These are phyloP conservation scores for Sebastes minor DNA, from an alignment of 2,797 vertebrate species.

Conservation along the genomic window DNA sequence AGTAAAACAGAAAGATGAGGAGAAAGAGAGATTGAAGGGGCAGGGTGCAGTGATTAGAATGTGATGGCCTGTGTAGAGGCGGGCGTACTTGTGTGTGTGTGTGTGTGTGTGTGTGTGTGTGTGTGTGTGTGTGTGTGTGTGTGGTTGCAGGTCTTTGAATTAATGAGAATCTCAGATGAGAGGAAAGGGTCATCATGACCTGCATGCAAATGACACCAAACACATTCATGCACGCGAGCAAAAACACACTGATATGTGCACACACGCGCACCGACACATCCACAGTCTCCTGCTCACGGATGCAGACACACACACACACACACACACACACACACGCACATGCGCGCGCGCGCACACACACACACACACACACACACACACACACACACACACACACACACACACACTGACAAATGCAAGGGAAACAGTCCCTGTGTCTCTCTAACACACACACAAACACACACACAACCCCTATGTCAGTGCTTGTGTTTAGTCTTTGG, in stretches of 20 bases:
- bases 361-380: background rate
- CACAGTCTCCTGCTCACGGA: background rate
- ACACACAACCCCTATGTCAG: background rate
- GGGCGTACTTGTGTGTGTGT: background rate
- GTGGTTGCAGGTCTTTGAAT: constrained; percentile 46
- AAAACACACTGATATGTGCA: background rate
- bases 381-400: background rate
- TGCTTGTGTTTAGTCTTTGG: constrained; percentile 13
- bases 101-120: background rate
- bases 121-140: background rate
- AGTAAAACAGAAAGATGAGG: constrained; percentile 37
- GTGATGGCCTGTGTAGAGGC: constrained; percentile 57
- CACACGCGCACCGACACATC: background rate
- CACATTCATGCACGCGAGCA: background rate
- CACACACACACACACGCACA: no score
- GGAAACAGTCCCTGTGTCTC: background rate
- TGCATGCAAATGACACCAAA: constrained; percentile 68
- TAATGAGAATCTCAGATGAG: constrained; percentile 74
- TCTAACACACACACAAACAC: no score
- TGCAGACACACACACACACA: background rate
- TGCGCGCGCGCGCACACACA: background rate
- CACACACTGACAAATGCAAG: background rate
- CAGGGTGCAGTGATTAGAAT: constrained; percentile 67
- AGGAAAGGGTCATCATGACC: constrained; percentile 65
- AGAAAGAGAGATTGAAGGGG: constrained; percentile 61